Evolutionary conservation across 2,113 vertebrate species (phyloP).

Genomic region (Electrona antarctica): DNA sequence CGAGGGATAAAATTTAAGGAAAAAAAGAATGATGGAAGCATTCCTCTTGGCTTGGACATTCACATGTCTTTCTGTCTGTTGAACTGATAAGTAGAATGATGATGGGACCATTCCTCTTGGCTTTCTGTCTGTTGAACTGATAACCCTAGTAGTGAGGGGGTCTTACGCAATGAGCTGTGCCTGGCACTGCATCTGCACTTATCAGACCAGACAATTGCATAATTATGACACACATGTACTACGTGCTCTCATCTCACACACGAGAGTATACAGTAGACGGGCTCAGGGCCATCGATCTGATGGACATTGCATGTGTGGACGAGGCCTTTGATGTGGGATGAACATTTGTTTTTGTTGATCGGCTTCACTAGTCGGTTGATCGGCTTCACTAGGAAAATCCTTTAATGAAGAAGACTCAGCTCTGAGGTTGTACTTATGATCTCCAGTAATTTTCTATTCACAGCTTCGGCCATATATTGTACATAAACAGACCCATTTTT

Average conservation of each 20-base stretch:
- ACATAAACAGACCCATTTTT: no score
- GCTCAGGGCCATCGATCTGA: no score
- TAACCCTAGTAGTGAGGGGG: slow-evolving; percentile 21
- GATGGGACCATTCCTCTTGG: background rate
- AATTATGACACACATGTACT: slow-evolving; percentile 52
- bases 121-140: slow-evolving; percentile 61
- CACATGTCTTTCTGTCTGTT: slow-evolving; percentile 66
- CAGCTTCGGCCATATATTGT: no score
- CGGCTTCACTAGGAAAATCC: background rate
- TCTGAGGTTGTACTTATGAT: background rate
- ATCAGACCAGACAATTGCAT: slow-evolving; percentile 71
- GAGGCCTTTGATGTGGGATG: no score
- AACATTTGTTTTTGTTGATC: no score
- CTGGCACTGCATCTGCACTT: slow-evolving; percentile 63
- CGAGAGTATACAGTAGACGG: slow-evolving; percentile 4
- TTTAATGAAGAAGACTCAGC: background rate
- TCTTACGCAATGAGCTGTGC: slow-evolving; percentile 58
- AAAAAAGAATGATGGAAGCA: background rate
- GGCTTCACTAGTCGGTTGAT: background rate
- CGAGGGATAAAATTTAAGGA: no score
- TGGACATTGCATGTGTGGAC: no score
- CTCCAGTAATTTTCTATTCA: no score
- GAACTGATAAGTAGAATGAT: slow-evolving; percentile 57
- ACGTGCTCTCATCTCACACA: slow-evolving; percentile 40
- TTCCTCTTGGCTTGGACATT: slow-evolving; percentile 43